Evolutionary conservation across 2,888 invertebrate genomes (phyloP), one percentile per base, ranked within the genome.

Genomic region (Luffia ferchaultella): DNA sequence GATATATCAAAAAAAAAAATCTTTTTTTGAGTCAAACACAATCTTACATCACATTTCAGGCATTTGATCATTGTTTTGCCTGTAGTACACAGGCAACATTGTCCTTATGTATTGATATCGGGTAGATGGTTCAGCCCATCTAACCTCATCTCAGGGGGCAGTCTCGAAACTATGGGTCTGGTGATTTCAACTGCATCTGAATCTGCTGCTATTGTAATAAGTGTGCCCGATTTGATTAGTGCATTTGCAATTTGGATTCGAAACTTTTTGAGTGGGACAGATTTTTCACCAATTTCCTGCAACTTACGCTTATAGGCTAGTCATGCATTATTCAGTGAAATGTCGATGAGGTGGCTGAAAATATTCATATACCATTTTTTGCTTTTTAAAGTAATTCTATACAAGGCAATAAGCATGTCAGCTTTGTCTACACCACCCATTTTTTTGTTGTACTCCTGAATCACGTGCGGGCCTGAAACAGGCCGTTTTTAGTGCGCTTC

Each of bases 391-490:
- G 55, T 56, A 16, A 56, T 61, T 53, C 58, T 57, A 47, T 60
- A 58, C 50, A 62, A 53, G 45, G 58, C 57, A 50, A 61, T 57
- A 18, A 60, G 54, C 62, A 62, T 61, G 49, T 60, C 58, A 20
- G 59, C 59, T 19, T 54, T 49, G 47, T 56, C 55, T 45, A 55
- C 55, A 16, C 53, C 54, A 43, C 56, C 56, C 58, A 56, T 58
- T 52, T 58, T 54, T 46, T 52, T 46, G 49, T 57, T 59, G 47
- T 56, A 55, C 47, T 57, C n/a, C n/a, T n/a, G n/a, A n/a, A n/a
- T n/a, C n/a, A n/a, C n/a, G n/a, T n/a, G n/a, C n/a, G 45, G 45
- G 16, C 45, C 17, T 7, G 45, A 5, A 45, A 45, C 45, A 18
- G 45, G 45, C 45, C 7, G 18, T 45, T 45, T 45, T 45, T 45